A percentile compares a stretch with the other conserved stretches of the same genome.
phyloP scores from a whole-genome alignment of 2,888 invertebrate genomes.

The Acronicta leporina region DNA sequence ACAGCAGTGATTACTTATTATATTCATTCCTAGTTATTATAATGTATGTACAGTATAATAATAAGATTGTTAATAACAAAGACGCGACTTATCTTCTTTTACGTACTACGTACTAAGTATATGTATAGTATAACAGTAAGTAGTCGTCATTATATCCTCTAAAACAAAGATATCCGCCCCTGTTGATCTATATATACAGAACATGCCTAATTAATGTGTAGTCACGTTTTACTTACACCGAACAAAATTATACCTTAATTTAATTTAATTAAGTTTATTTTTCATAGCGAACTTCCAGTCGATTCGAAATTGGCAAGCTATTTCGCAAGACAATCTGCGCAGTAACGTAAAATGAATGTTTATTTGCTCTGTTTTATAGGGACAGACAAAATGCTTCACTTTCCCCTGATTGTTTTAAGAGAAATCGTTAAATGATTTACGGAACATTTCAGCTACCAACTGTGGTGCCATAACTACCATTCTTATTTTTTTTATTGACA shows the following conservation, averaged over 20 bases:
- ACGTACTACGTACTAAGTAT: constrained; percentile 2
- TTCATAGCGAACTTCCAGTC: constrained; percentile 16
- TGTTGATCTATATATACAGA: background rate
- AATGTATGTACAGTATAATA: constrained; percentile 5
- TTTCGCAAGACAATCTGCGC: constrained; percentile 32
- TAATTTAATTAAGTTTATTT: constrained; percentile 25
- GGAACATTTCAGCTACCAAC: constrained; percentile 7
- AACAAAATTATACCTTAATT: constrained; percentile 20
- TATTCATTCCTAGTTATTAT: constrained; percentile 19
- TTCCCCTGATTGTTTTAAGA: constrained; percentile 28
- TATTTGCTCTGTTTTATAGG: constrained; percentile 42
- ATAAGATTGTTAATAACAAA: too few relatives aligned
- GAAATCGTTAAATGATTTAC: constrained; percentile 30
- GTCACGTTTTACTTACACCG: constrained; percentile 4
- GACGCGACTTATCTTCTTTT: constrained; percentile 1
- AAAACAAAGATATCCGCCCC: constrained; percentile 14
- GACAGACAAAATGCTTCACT: constrained; percentile 23
- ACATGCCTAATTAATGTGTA: constrained; percentile 7
- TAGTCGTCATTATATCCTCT: constrained; percentile 3
- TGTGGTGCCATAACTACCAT: too few relatives aligned
- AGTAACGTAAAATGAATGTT: constrained; percentile 41
- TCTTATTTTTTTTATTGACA: too few relatives aligned
- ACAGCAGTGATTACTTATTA: constrained; percentile 19
- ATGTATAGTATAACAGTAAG: too few relatives aligned
- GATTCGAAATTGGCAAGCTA: constrained; percentile 31